phyloP scores from a whole-genome alignment of 2,113 vertebrate species.

The Arizona elegans region DNA sequence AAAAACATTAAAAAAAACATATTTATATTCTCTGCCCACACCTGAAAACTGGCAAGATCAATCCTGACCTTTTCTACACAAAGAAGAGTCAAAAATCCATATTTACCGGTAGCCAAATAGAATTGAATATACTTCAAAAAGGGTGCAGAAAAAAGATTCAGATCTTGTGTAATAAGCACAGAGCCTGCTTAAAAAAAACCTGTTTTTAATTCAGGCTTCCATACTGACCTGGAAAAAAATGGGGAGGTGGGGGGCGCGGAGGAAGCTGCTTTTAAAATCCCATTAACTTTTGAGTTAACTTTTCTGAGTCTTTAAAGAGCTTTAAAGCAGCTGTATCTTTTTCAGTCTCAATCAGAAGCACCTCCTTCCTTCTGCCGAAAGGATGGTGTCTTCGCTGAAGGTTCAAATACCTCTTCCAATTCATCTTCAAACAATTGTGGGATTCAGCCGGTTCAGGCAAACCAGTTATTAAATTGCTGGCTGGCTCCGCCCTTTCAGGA shows the following conservation, averaged over 20 bases:
- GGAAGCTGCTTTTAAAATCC: background rate
- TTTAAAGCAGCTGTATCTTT: background rate
- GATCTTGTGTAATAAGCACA: background rate
- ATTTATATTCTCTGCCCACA: background rate
- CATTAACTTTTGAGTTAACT: background rate
- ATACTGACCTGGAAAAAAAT: accelerated
- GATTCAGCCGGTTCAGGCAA: no score
- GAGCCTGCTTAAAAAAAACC: background rate
- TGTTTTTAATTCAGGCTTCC: no score
- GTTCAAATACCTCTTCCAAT: background rate
- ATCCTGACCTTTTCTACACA: background rate
- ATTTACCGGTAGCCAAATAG: background rate
- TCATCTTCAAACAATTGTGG: background rate
- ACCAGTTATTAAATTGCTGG: no score
- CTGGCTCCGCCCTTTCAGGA: no score
- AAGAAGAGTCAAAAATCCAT: background rate
- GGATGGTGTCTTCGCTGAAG: background rate
- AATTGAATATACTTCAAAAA: background rate
- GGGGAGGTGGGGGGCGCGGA: background rate
- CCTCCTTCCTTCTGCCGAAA: background rate
- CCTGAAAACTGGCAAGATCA: background rate
- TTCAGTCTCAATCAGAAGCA: background rate
- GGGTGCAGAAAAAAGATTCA: background rate
- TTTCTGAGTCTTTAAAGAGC: background rate
- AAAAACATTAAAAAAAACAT: background rate